phyloP scores from a whole-genome alignment of 2,888 invertebrate species.

The Griposia aprilina region DNA sequence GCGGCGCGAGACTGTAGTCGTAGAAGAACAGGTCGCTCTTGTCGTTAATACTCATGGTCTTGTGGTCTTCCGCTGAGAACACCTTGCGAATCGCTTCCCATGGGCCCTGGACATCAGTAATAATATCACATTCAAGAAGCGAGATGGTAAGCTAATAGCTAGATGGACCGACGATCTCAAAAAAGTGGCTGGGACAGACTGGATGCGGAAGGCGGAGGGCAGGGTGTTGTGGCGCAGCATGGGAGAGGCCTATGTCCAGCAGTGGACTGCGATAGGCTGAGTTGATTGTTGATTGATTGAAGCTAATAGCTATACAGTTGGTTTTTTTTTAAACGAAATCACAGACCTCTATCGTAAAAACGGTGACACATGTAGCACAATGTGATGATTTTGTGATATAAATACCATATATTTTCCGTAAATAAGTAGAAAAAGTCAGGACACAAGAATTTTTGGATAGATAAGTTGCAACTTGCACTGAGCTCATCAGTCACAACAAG shows the following conservation, averaged over 20 bases:
- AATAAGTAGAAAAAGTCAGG: too few species aligned
- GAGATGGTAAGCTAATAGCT: neutral
- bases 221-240: too few species aligned
- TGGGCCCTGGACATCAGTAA: constrained; percentile 92
- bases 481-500: neutral
- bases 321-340: neutral
- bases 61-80: constrained; percentile 95
- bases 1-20: constrained; percentile 98
- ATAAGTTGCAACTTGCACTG: neutral
- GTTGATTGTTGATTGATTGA: too few species aligned
- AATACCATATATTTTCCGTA: neutral
- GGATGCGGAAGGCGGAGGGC: too few species aligned
- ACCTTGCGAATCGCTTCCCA: constrained; percentile 98
- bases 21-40: constrained; percentile 98
- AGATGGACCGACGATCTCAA: too few species aligned
- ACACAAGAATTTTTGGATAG: neutral
- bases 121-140: neutral
- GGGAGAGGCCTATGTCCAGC: too few species aligned
- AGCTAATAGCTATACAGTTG: neutral
- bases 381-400: too few species aligned
- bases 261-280: too few species aligned
- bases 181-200: too few species aligned
- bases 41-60: constrained; percentile 94
- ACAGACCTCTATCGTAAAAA: neutral
- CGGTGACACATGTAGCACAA: neutral